Evolutionary conservation across 2,113 vertebrate genomes (phyloP).

Genomic region (Tympanuchus pallidicinctus): DNA sequence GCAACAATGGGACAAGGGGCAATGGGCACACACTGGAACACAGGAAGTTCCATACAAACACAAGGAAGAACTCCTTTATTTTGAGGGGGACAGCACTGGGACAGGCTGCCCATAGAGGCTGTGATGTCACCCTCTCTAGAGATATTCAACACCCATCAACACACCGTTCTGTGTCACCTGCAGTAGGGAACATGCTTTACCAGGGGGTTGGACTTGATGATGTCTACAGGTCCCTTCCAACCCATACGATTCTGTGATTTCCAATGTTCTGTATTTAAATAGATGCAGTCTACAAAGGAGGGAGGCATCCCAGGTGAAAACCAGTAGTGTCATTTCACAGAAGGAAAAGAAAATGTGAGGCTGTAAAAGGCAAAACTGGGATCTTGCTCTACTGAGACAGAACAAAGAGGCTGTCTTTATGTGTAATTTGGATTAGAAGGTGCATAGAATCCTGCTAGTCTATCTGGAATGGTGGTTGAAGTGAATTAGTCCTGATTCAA

Average conservation of each 20-base stretch:
- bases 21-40: no score
- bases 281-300: background rate
- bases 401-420: background rate
- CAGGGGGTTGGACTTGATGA: no score
- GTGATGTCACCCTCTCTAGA: no score
- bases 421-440: background rate
- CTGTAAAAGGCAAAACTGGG: background rate
- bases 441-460: background rate
- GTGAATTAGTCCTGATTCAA: background rate
- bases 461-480: background rate
- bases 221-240: no score
- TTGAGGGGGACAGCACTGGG: no score
- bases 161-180: no score
- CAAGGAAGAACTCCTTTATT: no score
- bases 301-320: background rate
- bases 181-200: no score
- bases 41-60: no score
- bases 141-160: no score
- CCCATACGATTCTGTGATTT: background rate
- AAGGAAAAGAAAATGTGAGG: background rate
- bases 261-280: background rate
- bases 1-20: no score
- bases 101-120: no score
- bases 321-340: background rate
- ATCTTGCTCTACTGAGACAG: background rate